Evolutionary conservation across 1,140 invertebrate genomes (phyloP), one percentile per base, ranked within the genome.

Genomic region (Scaptomyza hsui): DNA sequence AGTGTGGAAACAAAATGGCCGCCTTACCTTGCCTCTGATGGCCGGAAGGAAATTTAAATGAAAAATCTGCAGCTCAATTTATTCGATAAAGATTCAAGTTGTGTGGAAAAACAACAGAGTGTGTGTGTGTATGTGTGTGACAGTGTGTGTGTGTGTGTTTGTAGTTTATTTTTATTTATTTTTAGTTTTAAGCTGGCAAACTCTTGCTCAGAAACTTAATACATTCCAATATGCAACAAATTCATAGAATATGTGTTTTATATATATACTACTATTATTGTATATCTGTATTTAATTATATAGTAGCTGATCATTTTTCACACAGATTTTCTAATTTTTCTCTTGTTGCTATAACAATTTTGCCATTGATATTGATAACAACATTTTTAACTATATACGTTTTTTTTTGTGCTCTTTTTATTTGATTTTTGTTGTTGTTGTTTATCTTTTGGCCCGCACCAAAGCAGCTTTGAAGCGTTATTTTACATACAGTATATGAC

Each of bases 361-460:
- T 81, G 80, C 81, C 76, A 85, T 85, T 86, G 77, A 77, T 78
- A 83, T 83, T 75, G 74, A 78, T 86, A 86, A 77, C 62, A 78
- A 68, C 65, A 29, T 7, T 80, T 85, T 85, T 81, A 85, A 85
- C 85, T 85, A 76, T n/a, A n/a, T n/a, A n/a, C n/a, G n/a, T n/a
- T n/a, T n/a, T n/a, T n/a, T n/a, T n/a, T n/a, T n/a, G n/a, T n/a
- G n/a, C n/a, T 21, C 7, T 55, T 10, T 16, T n/a, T 18, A 13
- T 57, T 41, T 57, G 0, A 0, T 6, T 37, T 26, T 44, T 39
- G 21, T 15, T 4, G 32, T 19, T 29, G 24, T 35, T 49, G 16
- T 45, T 44, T 57, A 42, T 57, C 41, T 62, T 32, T 51, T 59
- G 12, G 9, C 39, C 21, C 44, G 19, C 24, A 24, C 35, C n/a